A percentile compares a stretch with the other conserved stretches of the same genome.
These are phyloP conservation scores for Thereva unica DNA, from an alignment of 2,888 invertebrate species.

Conservation along the genomic window DNA sequence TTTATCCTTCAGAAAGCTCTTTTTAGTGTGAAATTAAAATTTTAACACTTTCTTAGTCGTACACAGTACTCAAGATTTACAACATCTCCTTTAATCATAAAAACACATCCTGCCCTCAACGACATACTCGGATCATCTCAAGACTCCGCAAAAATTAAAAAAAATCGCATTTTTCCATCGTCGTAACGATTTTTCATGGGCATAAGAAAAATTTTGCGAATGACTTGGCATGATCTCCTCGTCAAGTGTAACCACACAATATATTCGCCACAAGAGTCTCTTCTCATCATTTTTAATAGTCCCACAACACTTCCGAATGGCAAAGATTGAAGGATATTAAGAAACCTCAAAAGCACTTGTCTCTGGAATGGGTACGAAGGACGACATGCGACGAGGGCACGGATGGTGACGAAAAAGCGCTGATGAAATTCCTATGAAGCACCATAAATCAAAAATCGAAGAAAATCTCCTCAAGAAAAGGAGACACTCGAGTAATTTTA, in stretches of 20 bases:
- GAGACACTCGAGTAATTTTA: conserved; percentile 33
- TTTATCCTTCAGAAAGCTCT: no score
- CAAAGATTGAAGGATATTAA: neutral
- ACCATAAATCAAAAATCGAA: conserved; percentile 31
- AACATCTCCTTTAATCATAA: no score
- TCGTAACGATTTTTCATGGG: neutral
- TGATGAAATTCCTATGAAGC: conserved; percentile 21
- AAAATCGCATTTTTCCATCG: no score
- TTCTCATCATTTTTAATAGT: conserved; percentile 30
- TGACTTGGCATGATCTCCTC: neutral
- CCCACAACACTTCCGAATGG: conserved; percentile 8
- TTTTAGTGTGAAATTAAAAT: no score
- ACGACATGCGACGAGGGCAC: neutral
- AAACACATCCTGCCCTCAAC: no score
- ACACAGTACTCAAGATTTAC: no score
- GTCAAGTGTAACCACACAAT: neutral
- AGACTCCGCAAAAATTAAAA: no score
- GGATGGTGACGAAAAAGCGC: conserved; percentile 8
- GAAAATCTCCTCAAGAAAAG: conserved; percentile 24
- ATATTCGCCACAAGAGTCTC: conserved; percentile 4
- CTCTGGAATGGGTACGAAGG: no score
- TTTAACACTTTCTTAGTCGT: no score
- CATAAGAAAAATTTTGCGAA: conserved; percentile 16
- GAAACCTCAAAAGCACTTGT: conserved; percentile 14
- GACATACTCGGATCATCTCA: no score